These are phyloP conservation scores for Oscarella lobularis DNA, from an alignment of 37 sponge, comb jelly and placozoan genomes.

Conservation along the genomic window DNA sequence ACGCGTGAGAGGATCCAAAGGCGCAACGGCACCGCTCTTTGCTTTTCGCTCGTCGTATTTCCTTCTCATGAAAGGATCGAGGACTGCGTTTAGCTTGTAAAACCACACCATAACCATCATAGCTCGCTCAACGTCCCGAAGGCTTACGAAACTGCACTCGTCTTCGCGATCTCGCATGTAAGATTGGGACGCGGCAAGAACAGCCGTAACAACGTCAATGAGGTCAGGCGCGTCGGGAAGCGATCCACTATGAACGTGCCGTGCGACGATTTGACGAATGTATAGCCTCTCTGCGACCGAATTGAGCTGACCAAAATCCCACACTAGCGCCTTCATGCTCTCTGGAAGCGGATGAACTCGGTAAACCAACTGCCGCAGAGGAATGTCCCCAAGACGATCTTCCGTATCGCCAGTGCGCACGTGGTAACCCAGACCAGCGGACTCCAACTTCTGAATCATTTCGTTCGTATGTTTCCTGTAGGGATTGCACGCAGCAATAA, in stretches of 20 bases:
- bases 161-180: slow-evolving; percentile 15
- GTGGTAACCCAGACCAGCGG: slow-evolving; percentile 81
- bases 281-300: slow-evolving; percentile 9
- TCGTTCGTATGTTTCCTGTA: slow-evolving; percentile 65
- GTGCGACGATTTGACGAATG: not conserved
- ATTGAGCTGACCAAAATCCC: slow-evolving; percentile 25
- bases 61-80: not conserved
- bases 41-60: slow-evolving; percentile 1
- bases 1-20: slow-evolving; percentile 1
- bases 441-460: slow-evolving; percentile 71
- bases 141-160: slow-evolving; percentile 23
- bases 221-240: not conserved
- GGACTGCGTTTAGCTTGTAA: not conserved
- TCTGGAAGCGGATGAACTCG: slow-evolving; percentile 17
- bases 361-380: slow-evolving; percentile 19
- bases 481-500: slow-evolving; percentile 97
- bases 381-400: slow-evolving; percentile 38
- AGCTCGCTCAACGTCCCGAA: slow-evolving; percentile 17
- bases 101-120: slow-evolving; percentile 17
- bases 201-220: not conserved
- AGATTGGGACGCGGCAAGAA: slow-evolving; percentile 12
- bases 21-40: not conserved
- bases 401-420: slow-evolving; percentile 35
- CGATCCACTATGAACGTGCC: not conserved
- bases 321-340: slow-evolving; percentile 14